phyloP scores from a whole-genome alignment of 1,140 invertebrate species.

The Calliphora vicina region DNA sequence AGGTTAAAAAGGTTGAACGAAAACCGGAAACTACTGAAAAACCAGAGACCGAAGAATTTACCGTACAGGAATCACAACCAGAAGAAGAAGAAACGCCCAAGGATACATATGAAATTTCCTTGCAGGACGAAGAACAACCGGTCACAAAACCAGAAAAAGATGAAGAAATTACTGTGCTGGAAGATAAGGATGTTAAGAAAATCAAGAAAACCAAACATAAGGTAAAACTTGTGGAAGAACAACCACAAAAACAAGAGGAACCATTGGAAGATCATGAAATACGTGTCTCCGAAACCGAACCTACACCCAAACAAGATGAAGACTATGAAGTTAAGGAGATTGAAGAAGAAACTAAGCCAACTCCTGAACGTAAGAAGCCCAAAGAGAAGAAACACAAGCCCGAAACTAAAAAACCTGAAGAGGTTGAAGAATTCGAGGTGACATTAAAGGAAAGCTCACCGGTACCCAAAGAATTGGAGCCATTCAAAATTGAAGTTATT shows the following conservation, averaged over 20 bases:
- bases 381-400: constrained; percentile 43
- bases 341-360: constrained; percentile 18
- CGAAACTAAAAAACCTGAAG: constrained; percentile 46
- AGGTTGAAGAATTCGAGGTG: constrained; percentile 42
- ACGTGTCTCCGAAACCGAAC: background rate
- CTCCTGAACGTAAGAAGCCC: constrained; percentile 40
- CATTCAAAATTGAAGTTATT: constrained; percentile 47
- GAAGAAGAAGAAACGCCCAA: constrained; percentile 25
- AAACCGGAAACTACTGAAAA: constrained; percentile 51
- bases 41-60: constrained; percentile 11
- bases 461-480: constrained; percentile 40
- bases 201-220: constrained; percentile 24
- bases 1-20: constrained; percentile 51
- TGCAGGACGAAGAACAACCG: background rate
- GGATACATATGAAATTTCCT: background rate
- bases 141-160: constrained; percentile 20
- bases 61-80: background rate
- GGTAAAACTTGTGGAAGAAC: constrained; percentile 19
- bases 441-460: constrained; percentile 43
- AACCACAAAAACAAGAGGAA: constrained; percentile 2
- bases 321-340: background rate
- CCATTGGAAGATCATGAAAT: background rate
- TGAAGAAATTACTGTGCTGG: constrained; percentile 12
- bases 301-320: background rate
- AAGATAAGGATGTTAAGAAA: constrained; percentile 14